These are phyloP conservation scores for Brachypodius melanocephalos DNA, from an alignment of 2,113 vertebrate species.

Conservation along the genomic window DNA sequence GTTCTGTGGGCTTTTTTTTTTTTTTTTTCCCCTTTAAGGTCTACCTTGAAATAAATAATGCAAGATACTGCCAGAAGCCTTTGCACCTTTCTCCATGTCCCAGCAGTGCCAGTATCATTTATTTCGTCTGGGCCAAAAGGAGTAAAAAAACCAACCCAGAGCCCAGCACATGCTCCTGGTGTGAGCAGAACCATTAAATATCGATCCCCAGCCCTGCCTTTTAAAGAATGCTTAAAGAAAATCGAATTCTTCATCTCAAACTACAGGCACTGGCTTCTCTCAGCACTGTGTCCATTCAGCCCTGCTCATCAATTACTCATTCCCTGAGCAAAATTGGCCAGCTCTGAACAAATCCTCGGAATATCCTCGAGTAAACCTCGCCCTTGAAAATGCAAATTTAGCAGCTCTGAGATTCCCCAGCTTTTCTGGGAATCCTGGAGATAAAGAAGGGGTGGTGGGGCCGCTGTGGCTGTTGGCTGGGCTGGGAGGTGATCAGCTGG, in stretches of 20 bases:
- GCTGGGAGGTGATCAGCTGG: no score
- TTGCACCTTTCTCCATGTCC: not conserved
- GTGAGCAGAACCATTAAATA: not conserved
- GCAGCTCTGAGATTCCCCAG: no score
- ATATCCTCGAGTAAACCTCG: not conserved
- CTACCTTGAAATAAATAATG: not conserved
- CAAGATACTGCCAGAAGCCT: not conserved
- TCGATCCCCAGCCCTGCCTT: not conserved
- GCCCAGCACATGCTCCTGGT: not conserved
- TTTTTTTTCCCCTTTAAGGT: not conserved
- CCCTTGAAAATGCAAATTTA: not conserved
- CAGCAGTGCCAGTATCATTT: not conserved
- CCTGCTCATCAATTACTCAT: not conserved
- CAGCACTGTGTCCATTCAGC: not conserved
- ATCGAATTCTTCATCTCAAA: not conserved
- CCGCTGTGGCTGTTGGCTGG: rapidly evolving
- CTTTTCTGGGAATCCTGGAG: not conserved
- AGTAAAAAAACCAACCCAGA: not conserved
- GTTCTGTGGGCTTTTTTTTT: not conserved
- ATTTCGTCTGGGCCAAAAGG: not conserved
- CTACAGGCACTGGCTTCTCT: not conserved
- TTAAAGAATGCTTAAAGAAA: not conserved
- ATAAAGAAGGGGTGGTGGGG: not conserved
- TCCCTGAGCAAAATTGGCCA: not conserved
- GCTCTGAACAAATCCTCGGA: not conserved